phyloP scores from a whole-genome alignment of 1,140 invertebrate genomes.

The Charaxes varanes region DNA sequence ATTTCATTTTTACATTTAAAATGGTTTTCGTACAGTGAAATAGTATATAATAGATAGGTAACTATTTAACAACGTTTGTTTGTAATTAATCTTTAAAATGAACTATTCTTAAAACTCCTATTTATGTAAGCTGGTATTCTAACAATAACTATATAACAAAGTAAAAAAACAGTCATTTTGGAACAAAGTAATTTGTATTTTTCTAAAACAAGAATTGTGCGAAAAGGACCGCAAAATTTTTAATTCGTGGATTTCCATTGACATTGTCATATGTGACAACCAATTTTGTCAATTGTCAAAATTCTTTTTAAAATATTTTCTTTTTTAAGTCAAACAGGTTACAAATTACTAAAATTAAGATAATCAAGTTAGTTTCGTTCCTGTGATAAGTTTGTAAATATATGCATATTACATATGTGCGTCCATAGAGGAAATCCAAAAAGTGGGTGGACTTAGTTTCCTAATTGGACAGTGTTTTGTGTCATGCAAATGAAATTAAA shows the following conservation, averaged over 20 bases:
- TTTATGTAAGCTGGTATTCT: too few species aligned
- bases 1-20: too few species aligned
- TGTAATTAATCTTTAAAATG: too few species aligned
- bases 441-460: slow-evolving; percentile 21
- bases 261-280: slow-evolving; percentile 31
- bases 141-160: too few species aligned
- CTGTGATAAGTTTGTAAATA: slow-evolving; percentile 4
- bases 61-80: too few species aligned
- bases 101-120: too few species aligned
- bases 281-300: slow-evolving; percentile 48
- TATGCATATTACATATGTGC: slow-evolving; percentile 7
- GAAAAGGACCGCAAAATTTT: slow-evolving; percentile 23
- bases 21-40: too few species aligned
- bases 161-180: too few species aligned
- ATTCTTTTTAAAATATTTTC: slow-evolving; percentile 43
- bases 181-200: too few species aligned
- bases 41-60: too few species aligned
- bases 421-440: slow-evolving; percentile 8
- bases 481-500: slow-evolving; percentile 57
- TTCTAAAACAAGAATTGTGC: too few species aligned
- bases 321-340: slow-evolving; percentile 32
- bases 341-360: slow-evolving; percentile 29
- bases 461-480: slow-evolving; percentile 40
- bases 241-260: slow-evolving; percentile 38
- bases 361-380: slow-evolving; percentile 19